These are phyloP conservation scores for Dolichallabes microphthalmus DNA, from an alignment of 2,113 vertebrate species.

Conservation along the genomic window DNA sequence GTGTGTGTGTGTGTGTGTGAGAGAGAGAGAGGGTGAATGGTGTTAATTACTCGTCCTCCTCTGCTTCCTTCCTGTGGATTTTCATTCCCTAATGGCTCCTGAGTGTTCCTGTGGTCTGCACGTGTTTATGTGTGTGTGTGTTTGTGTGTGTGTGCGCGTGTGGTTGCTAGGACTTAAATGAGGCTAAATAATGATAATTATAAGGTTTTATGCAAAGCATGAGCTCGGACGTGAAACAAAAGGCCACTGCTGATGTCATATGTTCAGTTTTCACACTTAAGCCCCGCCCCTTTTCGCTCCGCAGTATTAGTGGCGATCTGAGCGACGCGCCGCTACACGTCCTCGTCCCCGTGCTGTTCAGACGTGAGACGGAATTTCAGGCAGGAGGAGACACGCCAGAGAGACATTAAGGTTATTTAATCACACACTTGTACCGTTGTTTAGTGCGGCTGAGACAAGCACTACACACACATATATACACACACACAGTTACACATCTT, in stretches of 20 bases:
- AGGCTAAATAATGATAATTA: neutral
- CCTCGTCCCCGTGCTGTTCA: neutral
- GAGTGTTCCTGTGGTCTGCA: neutral
- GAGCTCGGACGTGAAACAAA: neutral
- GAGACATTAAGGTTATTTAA: neutral
- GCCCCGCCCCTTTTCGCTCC: neutral
- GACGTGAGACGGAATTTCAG: neutral
- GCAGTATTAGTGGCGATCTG: neutral
- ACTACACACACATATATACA: neutral
- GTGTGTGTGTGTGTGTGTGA: neutral
- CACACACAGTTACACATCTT: neutral
- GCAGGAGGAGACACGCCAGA: neutral
- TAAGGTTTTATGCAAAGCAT: neutral
- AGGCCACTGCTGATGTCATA: neutral
- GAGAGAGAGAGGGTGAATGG: neutral
- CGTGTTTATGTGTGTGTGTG: neutral
- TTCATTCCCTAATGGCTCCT: conserved; percentile 12
- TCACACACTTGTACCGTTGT: neutral
- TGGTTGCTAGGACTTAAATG: neutral
- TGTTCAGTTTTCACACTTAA: neutral
- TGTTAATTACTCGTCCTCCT: conserved; percentile 13
- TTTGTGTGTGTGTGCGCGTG: conserved; percentile 11
- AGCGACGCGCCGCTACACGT: neutral
- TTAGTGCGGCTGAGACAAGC: neutral
- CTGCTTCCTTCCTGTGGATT: conserved; percentile 18